These are phyloP conservation scores for Hyaena hyaena DNA, from an alignment of 2,113 vertebrate species.

Conservation along the genomic window DNA sequence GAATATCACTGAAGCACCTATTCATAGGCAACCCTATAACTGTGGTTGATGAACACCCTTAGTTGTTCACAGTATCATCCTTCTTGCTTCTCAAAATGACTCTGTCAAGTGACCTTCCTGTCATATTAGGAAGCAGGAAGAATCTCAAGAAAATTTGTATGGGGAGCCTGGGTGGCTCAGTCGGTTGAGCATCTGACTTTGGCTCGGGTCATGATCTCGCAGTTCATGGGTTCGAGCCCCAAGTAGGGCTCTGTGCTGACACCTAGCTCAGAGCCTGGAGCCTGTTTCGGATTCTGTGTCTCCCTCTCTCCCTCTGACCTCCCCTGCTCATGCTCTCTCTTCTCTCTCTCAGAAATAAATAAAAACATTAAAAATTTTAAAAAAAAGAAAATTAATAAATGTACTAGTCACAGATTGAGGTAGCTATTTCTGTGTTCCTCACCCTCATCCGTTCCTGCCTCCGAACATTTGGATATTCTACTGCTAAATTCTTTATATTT, in stretches of 20 bases:
- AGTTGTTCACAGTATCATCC: background rate
- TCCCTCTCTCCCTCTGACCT: too few relatives aligned
- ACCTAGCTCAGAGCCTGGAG: too few relatives aligned
- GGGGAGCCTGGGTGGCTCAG: too few relatives aligned
- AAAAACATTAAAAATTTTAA: too few relatives aligned
- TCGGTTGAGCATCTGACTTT: too few relatives aligned
- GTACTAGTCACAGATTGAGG: background rate
- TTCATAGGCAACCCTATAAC: background rate
- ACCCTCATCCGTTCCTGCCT: background rate
- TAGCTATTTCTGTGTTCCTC: background rate
- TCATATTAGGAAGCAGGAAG: background rate
- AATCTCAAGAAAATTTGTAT: background rate
- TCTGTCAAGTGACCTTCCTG: background rate
- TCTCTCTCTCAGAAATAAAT: too few relatives aligned
- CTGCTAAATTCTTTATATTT: constrained; percentile 4
- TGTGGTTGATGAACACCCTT: background rate
- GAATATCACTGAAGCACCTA: background rate
- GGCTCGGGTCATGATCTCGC: too few relatives aligned
- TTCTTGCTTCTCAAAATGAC: background rate
- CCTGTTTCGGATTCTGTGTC: too few relatives aligned
- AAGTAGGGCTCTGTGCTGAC: too few relatives aligned
- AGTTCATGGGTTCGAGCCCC: too few relatives aligned
- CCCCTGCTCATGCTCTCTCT: too few relatives aligned
- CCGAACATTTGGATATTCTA: background rate
- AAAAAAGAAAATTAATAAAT: background rate